A percentile compares a stretch with the other conserved stretches of the same genome.
Evolutionary conservation across 2,888 invertebrate species (phyloP).

Genomic region (Aspidiotus rigidus): DNA sequence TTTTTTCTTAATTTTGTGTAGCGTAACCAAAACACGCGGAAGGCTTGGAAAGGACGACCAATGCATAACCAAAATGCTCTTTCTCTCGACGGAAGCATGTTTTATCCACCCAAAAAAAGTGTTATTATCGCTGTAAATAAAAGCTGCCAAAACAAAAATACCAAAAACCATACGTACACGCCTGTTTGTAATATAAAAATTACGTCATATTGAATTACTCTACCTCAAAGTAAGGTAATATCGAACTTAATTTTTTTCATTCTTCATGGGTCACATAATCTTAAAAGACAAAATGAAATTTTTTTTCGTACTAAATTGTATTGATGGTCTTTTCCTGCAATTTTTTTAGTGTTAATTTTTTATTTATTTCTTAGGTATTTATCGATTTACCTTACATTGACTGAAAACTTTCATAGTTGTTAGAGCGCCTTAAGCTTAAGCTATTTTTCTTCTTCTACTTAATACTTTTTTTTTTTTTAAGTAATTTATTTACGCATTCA

Average conservation of each 20-base stretch:
- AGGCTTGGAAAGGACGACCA: constrained; percentile 26
- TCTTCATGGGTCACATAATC: background rate
- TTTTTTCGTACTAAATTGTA: too few relatives aligned
- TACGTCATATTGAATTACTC: background rate
- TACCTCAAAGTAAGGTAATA: constrained; percentile 18
- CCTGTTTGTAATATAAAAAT: constrained; percentile 17
- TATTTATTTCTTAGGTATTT: background rate
- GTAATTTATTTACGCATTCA: constrained; percentile 21
- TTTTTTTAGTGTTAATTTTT: background rate
- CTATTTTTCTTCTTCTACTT: background rate
- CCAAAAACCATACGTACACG: too few relatives aligned
- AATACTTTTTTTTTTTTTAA: constrained; percentile 14
- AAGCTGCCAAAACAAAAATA: constrained; percentile 16
- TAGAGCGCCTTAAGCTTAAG: constrained; percentile 1
- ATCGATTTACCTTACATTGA: constrained; percentile 24
- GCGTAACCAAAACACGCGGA: constrained; percentile 27
- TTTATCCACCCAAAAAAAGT: constrained; percentile 15
- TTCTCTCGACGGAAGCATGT: constrained; percentile 23
- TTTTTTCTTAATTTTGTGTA: constrained; percentile 23
- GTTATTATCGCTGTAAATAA: constrained; percentile 28
- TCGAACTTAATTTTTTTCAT: constrained; percentile 11
- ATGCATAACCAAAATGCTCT: constrained; percentile 27
- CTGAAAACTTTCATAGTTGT: constrained; percentile 24
- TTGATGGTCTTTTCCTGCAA: too few relatives aligned
- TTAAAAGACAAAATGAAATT: too few relatives aligned